These are phyloP conservation scores for Leucophenga montana DNA, from an alignment of 2,888 invertebrate genomes.

Conservation along the genomic window DNA sequence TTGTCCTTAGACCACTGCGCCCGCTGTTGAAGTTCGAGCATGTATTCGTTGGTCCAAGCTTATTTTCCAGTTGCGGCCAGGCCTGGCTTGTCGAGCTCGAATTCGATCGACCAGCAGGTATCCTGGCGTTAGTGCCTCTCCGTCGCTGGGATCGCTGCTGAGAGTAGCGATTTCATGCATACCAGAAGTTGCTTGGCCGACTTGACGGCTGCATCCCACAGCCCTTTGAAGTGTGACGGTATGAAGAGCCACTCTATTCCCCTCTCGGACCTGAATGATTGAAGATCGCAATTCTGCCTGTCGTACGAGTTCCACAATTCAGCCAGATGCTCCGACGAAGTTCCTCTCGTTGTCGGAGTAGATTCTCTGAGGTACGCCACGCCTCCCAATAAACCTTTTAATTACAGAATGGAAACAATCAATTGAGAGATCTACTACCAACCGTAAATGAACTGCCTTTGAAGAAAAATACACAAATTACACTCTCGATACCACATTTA, in stretches of 20 bases:
- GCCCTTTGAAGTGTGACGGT: constrained; percentile 36
- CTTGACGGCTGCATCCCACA: constrained; percentile 42
- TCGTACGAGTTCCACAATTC: constrained; percentile 20
- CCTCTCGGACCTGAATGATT: constrained; percentile 28
- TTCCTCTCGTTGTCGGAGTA: constrained; percentile 36
- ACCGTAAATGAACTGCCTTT: not conserved
- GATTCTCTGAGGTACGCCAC: not conserved
- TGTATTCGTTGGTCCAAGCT: too few species aligned
- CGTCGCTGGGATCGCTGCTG: too few species aligned
- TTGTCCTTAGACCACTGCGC: too few species aligned
- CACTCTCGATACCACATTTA: too few species aligned
- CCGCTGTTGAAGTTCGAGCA: too few species aligned
- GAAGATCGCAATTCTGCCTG: constrained; percentile 18
- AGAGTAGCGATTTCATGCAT: too few species aligned
- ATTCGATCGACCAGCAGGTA: too few species aligned
- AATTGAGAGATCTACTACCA: not conserved
- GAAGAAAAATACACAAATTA: not conserved
- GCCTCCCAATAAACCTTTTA: constrained; percentile 10
- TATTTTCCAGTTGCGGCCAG: too few species aligned
- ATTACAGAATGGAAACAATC: not conserved
- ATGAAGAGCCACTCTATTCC: constrained; percentile 38
- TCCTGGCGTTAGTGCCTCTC: too few species aligned
- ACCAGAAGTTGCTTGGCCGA: constrained; percentile 37
- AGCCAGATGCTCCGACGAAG: constrained; percentile 31
- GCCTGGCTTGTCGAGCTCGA: too few species aligned